Evolutionary conservation across 1,140 invertebrate genomes (phyloP).

Genomic region (Potamilus streckersoni): DNA sequence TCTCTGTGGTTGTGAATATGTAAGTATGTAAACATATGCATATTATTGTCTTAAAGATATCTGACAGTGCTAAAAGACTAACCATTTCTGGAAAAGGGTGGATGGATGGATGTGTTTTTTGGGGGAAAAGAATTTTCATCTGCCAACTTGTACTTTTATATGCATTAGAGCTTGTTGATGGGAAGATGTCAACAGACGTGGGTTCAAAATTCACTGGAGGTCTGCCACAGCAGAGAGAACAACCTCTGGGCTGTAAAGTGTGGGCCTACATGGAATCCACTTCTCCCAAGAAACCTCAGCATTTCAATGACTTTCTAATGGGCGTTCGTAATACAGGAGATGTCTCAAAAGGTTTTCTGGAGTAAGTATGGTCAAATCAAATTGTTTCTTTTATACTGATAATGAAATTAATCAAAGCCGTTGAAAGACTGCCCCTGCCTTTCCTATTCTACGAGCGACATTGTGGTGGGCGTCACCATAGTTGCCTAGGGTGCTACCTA

Average conservation of each 20-base stretch:
- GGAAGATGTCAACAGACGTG: slow-evolving; percentile 40
- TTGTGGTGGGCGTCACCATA: no score
- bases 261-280: slow-evolving; percentile 44
- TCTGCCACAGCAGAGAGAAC: slow-evolving; percentile 40
- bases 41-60: no score
- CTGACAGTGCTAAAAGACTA: no score
- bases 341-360: slow-evolving; percentile 34
- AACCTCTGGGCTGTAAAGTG: slow-evolving; percentile 32
- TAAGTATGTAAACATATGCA: no score
- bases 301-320: slow-evolving; percentile 30
- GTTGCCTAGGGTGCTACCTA: no score
- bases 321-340: slow-evolving; percentile 29
- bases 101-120: no score
- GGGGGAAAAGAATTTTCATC: background rate
- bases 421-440: no score
- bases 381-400: no score
- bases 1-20: no score
- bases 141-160: background rate
- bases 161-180: slow-evolving; percentile 34
- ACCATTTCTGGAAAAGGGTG: no score
- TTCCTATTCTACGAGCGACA: no score
- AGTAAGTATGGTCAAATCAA: slow-evolving; percentile 33
- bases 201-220: slow-evolving; percentile 43
- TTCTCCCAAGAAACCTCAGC: slow-evolving; percentile 5
- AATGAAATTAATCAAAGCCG: no score